Evolutionary conservation across 2,797 vertebrate species (phyloP).

Genomic region (Sciurus carolinensis): DNA sequence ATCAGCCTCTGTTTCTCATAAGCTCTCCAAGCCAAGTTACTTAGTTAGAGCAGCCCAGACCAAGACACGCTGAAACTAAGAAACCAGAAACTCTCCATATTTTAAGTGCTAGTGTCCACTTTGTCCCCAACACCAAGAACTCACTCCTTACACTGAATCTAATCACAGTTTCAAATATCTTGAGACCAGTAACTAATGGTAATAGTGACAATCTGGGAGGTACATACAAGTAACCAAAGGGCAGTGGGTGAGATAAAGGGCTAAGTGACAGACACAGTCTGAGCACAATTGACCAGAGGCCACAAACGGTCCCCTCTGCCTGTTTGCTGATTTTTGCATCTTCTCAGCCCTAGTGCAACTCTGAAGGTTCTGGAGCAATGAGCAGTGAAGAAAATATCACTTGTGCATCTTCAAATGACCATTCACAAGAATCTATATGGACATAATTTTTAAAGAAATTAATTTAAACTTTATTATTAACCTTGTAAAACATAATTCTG

Average conservation of each 20-base stretch:
- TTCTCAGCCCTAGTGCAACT: neutral
- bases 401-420: neutral
- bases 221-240: neutral
- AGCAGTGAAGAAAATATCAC: neutral
- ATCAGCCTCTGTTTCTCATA: neutral
- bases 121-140: neutral
- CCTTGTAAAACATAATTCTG: neutral
- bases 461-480: conserved; percentile 7
- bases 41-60: neutral
- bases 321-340: neutral
- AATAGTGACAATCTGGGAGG: neutral
- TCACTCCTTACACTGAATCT: neutral
- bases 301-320: neutral
- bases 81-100: neutral
- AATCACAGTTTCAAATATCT: neutral
- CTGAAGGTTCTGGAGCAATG: neutral
- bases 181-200: neutral
- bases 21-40: neutral
- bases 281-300: neutral
- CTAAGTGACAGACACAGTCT: neutral
- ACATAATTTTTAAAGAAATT: conserved; percentile 34
- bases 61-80: neutral
- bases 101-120: neutral
- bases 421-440: neutral
- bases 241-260: neutral